A percentile compares a stretch with the other conserved stretches of the same genome.
Evolutionary conservation across 2,797 vertebrate genomes (phyloP).

Genomic region (Syngnathus acus): DNA sequence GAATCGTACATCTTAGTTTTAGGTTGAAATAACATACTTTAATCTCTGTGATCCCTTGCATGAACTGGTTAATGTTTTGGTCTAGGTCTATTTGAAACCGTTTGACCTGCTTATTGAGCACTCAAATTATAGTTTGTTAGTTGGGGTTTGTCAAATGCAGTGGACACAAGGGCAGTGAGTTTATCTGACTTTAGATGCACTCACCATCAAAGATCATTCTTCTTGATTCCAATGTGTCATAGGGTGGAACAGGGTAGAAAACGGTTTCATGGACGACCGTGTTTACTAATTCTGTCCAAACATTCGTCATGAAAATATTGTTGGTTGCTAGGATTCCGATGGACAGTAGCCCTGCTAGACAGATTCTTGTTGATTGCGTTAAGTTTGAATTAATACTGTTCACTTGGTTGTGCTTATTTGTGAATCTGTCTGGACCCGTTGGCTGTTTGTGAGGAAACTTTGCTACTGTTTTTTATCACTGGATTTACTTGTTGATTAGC

Average conservation of each 20-base stretch:
- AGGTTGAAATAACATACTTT: too few relatives aligned
- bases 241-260: conserved; percentile 40
- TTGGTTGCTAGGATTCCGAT: conserved; percentile 39
- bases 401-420: conserved; percentile 29
- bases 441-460: conserved; percentile 15
- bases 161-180: conserved; percentile 37
- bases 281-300: conserved; percentile 28
- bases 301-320: conserved; percentile 44
- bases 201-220: conserved; percentile 32
- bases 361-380: conserved; percentile 48
- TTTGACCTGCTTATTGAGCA: conserved; percentile 43
- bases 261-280: neutral
- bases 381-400: conserved; percentile 35
- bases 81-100: conserved; percentile 12
- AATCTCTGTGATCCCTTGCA: too few relatives aligned
- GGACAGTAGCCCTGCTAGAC: conserved; percentile 30
- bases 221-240: conserved; percentile 45
- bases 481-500: neutral
- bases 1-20: too few relatives aligned
- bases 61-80: too few relatives aligned
- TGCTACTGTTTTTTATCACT: neutral
- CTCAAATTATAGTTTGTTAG: conserved; percentile 32
- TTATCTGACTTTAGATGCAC: conserved; percentile 30
- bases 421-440: conserved; percentile 23
- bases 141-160: conserved; percentile 44